Base-by-base conservation (phyloP, 2,113 vertebrate species). In the Pantherophis guttatus region DNA sequence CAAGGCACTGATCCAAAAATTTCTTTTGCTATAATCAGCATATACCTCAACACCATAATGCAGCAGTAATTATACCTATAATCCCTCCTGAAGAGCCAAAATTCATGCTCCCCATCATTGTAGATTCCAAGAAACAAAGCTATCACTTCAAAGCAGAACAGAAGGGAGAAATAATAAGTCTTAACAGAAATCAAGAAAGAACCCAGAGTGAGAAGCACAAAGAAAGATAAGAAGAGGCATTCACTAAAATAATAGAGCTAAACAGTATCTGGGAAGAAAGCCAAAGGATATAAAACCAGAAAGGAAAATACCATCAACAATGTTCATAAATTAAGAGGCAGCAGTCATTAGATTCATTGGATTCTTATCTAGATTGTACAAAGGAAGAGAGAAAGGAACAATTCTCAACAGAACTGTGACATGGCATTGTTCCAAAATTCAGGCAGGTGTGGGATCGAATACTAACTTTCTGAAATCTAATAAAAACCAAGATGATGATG, bases 251-350 rank as follows among this genome's bases (percentile, higher is more conserved):
- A 95, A 93, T 44, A 55, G 12, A 89, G 4, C 57, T 94, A 75
- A 88, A 48, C 26, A 21, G 29, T 93, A 87, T 86, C 13, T 19
- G 50, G 75, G 29, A 10, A 0, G 33, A 17, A 75, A n/a, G 21
- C 13, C n/a, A 90, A 94, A 4, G 88, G 70, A 57, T 55, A 89
- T 39, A n/a, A 86, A 91, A 48, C 19, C 58, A n/a, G 91, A 55
- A 95, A 93, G 89, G 91, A 92, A 59, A 95, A 94, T 88, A 91
- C 54, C 91, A 95, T 55, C 95, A 93, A 57, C 29, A 58, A 2
- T 91, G 53, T 23, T 94, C 94, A 96, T 93, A 92, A 90, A 86
- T 87, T 91, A 95, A 57, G 86, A 94, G 92, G 85, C 44, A 70
- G 3, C 17, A 81, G 33, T 44, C 33, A 21, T 23, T 44, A 81